phyloP scores from a whole-genome alignment of 2,888 invertebrate species.

The Erannis defoliaria region DNA sequence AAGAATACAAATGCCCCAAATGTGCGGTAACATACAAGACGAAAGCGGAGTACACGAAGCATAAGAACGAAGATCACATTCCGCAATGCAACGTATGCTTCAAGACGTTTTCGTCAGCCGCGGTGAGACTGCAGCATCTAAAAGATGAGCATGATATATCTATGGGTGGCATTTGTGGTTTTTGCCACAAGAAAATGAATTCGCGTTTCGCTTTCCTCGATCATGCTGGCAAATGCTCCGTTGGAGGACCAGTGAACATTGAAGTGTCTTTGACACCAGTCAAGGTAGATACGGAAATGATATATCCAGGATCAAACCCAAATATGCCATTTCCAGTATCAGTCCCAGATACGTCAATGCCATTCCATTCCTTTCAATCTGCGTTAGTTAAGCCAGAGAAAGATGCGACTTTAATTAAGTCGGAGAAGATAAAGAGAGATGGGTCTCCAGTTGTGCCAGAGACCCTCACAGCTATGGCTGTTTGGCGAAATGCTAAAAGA shows the following conservation, averaged over 20 bases:
- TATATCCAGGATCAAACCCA: background rate
- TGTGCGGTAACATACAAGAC: conserved; percentile 60
- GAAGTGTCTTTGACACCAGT: conserved; percentile 3
- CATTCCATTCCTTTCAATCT: too few relatives aligned
- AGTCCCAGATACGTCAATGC: too few relatives aligned
- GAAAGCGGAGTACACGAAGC: conserved; percentile 57
- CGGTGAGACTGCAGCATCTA: conserved; percentile 66
- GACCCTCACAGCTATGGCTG: conserved; percentile 54
- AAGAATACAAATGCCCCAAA: conserved; percentile 60
- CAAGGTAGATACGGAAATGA: background rate
- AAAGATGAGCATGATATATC: conserved; percentile 62
- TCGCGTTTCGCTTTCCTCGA: conserved; percentile 68
- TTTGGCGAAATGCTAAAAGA: conserved; percentile 43
- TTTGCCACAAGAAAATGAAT: conserved; percentile 63
- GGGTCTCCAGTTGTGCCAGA: conserved; percentile 22
- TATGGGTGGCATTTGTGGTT: conserved; percentile 61
- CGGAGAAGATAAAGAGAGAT: background rate
- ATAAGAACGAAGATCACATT: conserved; percentile 63
- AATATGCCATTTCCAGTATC: background rate
- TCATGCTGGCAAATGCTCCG: conserved; percentile 65
- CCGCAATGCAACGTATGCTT: conserved; percentile 73
- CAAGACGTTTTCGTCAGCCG: conserved; percentile 60
- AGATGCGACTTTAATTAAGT: background rate
- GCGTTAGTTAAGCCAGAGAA: background rate
- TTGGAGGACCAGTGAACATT: conserved; percentile 1